Base-by-base conservation (phyloP, 2,888 invertebrate genomes). In the Podabrus alpinus region DNA sequence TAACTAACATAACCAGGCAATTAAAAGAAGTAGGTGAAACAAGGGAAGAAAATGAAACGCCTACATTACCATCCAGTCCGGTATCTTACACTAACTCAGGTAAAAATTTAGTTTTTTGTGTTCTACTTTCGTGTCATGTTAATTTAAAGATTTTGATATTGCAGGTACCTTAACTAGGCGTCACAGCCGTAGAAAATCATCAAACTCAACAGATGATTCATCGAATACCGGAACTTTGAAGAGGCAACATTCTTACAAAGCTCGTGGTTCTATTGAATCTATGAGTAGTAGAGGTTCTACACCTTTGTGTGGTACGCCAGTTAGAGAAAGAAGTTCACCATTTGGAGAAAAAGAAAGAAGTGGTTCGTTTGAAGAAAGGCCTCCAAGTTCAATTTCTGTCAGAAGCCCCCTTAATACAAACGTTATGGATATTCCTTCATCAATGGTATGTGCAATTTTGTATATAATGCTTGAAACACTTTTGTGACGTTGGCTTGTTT, bases 1-100 rank as follows among this genome's bases (percentile, higher is more conserved):
- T 97, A 78, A 97, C 97, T 3, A 94, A 95, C 85, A 97, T 96
- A 88, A 97, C 97, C 1, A 90, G 97, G 13, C 95, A 96, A 83
- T 88, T 97, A 74, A 96, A 96, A 84, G 96, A 97, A 86, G 96
- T 94, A 83, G 95, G 93, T 1, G 95, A 95, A 83, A 93, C 93
- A 2, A 88, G 90, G 73, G 90, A 90, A 78, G 89, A 89, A 17
- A 87, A 88, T 69, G 89, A 89, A 66, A 88, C 89, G 0, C 86
- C 82, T 72, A 87, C 83, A 70, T 86, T 77, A 60, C 78, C 79
- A 68, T 77, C 79, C 21, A 81, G 81, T 68, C 85, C 86, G 11
- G 82, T 83, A 24, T 82, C 83, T 15, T 86, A 85, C 74, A 86
- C 85, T n/a, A 86, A 85, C 74, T 84, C 83, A 45, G 86, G 86